Conservation (phyloP, 2,888 invertebrate species). For the Mythimna pallens region DNA sequence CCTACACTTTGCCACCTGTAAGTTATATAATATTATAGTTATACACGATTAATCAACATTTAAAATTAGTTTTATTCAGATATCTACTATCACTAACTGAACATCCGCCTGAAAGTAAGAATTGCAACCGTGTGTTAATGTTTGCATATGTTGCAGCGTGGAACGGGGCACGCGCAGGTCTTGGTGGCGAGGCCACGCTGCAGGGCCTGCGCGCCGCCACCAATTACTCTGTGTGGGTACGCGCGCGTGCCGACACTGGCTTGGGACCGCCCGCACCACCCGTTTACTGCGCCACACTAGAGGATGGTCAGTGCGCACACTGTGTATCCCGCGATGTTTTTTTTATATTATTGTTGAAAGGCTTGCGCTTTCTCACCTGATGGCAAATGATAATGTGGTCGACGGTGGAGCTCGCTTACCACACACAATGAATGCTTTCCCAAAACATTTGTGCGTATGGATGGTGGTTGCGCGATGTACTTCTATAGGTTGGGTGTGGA, state of each 20-base stretch:
- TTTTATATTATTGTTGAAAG: too few relatives aligned
- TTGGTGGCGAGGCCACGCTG: conserved; percentile 87
- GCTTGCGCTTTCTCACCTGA: too few relatives aligned
- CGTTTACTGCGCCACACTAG: conserved; percentile 94
- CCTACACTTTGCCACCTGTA: conserved; percentile 70
- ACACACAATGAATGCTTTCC: too few relatives aligned
- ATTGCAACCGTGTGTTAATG: not conserved
- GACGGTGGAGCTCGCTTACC: too few relatives aligned
- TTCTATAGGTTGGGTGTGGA: too few relatives aligned
- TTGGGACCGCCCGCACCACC: conserved; percentile 94
- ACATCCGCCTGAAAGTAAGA: not conserved
- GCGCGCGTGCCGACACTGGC: conserved; percentile 94
- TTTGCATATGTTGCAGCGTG: conserved; percentile 17
- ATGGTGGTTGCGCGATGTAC: too few relatives aligned
- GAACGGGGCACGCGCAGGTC: conserved; percentile 61
- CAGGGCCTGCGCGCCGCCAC: conserved; percentile 94
- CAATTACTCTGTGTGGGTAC: conserved; percentile 95
- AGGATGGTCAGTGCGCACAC: conserved; percentile 92
- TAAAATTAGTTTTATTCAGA: not conserved
- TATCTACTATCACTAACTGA: not conserved
- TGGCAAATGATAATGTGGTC: too few relatives aligned
- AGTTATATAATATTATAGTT: conserved; percentile 52
- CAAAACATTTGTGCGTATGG: too few relatives aligned
- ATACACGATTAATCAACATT: not conserved
- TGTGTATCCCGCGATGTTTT: too few relatives aligned